Evolutionary conservation across 2,888 invertebrate genomes (phyloP).

Genomic region (Melinopterus prodromus): DNA sequence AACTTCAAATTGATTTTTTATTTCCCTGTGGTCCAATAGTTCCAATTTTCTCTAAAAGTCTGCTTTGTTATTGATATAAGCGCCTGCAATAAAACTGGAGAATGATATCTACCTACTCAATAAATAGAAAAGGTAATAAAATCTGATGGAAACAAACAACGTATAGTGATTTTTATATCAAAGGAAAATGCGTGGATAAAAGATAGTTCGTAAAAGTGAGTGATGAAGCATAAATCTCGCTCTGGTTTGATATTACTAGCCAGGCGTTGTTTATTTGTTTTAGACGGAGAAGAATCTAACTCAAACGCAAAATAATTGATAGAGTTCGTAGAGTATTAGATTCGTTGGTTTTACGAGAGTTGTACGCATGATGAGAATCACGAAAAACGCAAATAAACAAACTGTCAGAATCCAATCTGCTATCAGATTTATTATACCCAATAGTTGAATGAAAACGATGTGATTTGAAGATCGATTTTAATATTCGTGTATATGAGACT

Average conservation of each 20-base stretch:
- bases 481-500: too few species aligned
- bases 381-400: background rate
- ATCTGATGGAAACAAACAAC: too few species aligned
- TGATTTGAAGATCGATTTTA: too few species aligned
- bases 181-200: background rate
- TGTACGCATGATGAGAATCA: background rate
- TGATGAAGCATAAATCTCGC: background rate
- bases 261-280: conserved; percentile 16
- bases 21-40: too few species aligned
- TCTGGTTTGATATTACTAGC: conserved; percentile 16
- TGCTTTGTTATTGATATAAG: too few species aligned
- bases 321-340: background rate
- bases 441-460: background rate
- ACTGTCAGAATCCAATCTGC: background rate
- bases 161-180: background rate
- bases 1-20: too few species aligned
- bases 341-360: background rate
- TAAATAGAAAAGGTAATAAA: too few species aligned
- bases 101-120: too few species aligned
- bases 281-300: conserved; percentile 25
- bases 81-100: too few species aligned
- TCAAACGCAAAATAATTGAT: conserved; percentile 11
- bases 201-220: background rate
- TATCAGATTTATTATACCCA: background rate
- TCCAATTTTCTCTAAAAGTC: too few species aligned